These are phyloP conservation scores for Xylocampa areola DNA, from an alignment of 2,888 invertebrate genomes.

Conservation along the genomic window DNA sequence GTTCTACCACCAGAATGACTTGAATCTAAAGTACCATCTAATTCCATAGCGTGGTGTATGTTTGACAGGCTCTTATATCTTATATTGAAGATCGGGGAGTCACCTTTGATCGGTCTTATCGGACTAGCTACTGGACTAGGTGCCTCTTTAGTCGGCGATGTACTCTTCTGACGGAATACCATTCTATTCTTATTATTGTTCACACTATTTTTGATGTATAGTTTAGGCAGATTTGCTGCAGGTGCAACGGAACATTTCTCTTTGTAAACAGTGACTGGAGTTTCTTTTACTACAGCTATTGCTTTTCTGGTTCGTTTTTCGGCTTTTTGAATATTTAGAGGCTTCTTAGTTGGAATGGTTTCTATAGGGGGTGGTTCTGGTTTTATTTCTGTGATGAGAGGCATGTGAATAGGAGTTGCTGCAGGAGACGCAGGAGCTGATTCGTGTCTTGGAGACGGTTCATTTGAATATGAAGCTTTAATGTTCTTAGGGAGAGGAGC, in stretches of 20 bases:
- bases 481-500: slow-evolving; percentile 96
- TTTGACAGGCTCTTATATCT: slow-evolving; percentile 92
- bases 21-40: slow-evolving; percentile 96
- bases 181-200: slow-evolving; percentile 91
- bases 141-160: slow-evolving; percentile 93
- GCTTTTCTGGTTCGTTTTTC: slow-evolving; percentile 94
- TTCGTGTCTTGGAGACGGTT: slow-evolving; percentile 83
- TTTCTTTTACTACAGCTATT: slow-evolving; percentile 90
- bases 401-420: slow-evolving; percentile 89
- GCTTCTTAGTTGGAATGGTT: slow-evolving; percentile 96
- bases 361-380: slow-evolving; percentile 98
- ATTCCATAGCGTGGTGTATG: slow-evolving; percentile 93
- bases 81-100: slow-evolving; percentile 94
- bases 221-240: slow-evolving; percentile 91
- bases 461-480: slow-evolving; percentile 91
- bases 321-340: slow-evolving; percentile 88
- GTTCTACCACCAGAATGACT: slow-evolving; percentile 96
- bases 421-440: slow-evolving; percentile 89
- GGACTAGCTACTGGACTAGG: slow-evolving; percentile 91
- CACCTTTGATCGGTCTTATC: slow-evolving; percentile 90
- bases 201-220: slow-evolving; percentile 94
- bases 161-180: slow-evolving; percentile 92
- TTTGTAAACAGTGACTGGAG: slow-evolving; percentile 87
- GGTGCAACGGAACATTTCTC: slow-evolving; percentile 90
- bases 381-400: slow-evolving; percentile 90